A percentile compares a stretch with the other conserved stretches of the same genome.
These are phyloP conservation scores for Amphiprion percula DNA, from an alignment of 2,113 vertebrate genomes.

Conservation along the genomic window DNA sequence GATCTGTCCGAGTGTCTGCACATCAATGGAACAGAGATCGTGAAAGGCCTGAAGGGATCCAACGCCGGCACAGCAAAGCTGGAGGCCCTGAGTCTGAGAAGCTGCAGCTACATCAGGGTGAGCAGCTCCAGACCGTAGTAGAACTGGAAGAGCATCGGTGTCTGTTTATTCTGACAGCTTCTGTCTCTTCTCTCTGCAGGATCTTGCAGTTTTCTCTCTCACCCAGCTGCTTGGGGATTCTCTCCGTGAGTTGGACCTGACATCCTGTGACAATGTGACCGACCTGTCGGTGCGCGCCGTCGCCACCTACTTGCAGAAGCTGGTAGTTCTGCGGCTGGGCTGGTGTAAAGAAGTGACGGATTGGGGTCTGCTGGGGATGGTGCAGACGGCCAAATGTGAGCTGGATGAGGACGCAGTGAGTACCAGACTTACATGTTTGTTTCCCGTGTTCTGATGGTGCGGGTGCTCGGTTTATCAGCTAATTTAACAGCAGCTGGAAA, in stretches of 20 bases:
- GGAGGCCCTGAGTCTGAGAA: constrained; percentile 84
- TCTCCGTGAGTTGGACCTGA: constrained; percentile 86
- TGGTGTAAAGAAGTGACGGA: constrained; percentile 89
- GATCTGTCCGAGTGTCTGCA: constrained; percentile 87
- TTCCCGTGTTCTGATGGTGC: no score
- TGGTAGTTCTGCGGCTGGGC: constrained; percentile 85
- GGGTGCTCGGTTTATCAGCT: no score
- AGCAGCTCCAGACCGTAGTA: constrained; percentile 15
- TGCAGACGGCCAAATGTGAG: constrained; percentile 62
- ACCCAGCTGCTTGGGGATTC: constrained; percentile 70
- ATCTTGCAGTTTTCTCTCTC: constrained; percentile 82
- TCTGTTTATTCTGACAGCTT: not conserved
- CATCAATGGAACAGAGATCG: constrained; percentile 82
- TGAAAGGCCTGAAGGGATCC: constrained; percentile 73
- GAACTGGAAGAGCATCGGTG: fast-evolving
- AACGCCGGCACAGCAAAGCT: constrained; percentile 57
- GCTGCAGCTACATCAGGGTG: constrained; percentile 88
- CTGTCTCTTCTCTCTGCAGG: constrained; percentile 69
- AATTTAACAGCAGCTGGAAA: no score
- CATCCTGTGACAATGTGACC: constrained; percentile 85
- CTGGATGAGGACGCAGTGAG: constrained; percentile 70
- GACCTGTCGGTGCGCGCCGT: constrained; percentile 85
- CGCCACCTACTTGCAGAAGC: constrained; percentile 78
- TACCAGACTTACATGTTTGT: not conserved
- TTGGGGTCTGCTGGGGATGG: constrained; percentile 87